Conservation (phyloP, 2,113 vertebrate genomes). For the Dicentrarchus labrax region DNA sequence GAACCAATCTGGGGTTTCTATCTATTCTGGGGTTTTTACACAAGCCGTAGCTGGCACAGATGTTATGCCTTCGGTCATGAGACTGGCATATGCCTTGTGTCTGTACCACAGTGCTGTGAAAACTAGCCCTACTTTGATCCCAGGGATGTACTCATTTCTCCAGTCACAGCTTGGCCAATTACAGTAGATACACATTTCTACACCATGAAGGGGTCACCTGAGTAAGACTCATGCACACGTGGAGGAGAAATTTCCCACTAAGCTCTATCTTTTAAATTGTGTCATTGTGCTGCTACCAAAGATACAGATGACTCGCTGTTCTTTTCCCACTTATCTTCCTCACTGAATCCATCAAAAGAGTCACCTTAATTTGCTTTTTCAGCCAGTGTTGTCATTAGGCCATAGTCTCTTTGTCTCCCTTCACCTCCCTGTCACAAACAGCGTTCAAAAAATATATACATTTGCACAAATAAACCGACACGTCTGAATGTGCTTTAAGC, state of each 20-base stretch:
- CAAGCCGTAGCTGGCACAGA: neutral
- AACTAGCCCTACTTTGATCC: neutral
- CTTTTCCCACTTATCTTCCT: neutral
- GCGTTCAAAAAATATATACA: neutral
- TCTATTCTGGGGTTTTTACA: no score
- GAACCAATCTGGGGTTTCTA: neutral
- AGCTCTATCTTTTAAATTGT: neutral
- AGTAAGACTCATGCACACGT: neutral
- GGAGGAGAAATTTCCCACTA: neutral
- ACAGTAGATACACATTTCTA: neutral
- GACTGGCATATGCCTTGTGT: constrained; percentile 1
- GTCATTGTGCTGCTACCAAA: neutral
- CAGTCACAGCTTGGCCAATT: neutral
- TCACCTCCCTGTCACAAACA: constrained; percentile 10
- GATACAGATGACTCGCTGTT: neutral
- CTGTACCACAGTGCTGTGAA: constrained; percentile 1
- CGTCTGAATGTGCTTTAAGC: neutral
- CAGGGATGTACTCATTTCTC: neutral
- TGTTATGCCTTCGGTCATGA: constrained; percentile 12
- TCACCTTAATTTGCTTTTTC: neutral
- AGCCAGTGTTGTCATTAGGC: neutral
- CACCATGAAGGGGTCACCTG: neutral
- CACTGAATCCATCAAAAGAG: neutral
- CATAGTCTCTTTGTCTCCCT: neutral
- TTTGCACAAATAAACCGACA: neutral